phyloP scores from a whole-genome alignment of 2,888 invertebrate genomes.

The Xanthia togata region DNA sequence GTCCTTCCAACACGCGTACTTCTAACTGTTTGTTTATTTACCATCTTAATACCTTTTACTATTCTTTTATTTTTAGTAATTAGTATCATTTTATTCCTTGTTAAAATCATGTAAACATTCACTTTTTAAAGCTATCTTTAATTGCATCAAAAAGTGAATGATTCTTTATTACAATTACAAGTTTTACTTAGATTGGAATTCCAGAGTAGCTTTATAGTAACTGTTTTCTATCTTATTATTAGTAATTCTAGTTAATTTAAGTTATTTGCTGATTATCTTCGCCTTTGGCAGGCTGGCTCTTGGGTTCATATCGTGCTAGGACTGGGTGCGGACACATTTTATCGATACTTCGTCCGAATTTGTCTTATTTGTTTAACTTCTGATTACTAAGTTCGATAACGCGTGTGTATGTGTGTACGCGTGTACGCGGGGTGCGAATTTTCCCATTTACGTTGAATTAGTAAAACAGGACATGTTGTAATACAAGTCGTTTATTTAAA shows the following conservation, averaged over 20 bases:
- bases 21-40: slow-evolving; percentile 13
- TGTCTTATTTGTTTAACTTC: too few relatives aligned
- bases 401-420: neutral
- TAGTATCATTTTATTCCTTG: neutral
- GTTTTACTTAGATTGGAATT: neutral
- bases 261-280: neutral
- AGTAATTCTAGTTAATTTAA: slow-evolving; percentile 16
- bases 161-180: too few relatives aligned
- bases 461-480: neutral
- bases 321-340: neutral
- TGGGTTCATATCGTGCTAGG: slow-evolving; percentile 3
- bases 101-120: slow-evolving; percentile 1
- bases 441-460: neutral
- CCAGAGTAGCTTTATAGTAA: neutral
- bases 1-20: neutral
- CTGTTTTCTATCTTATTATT: neutral
- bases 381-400: neutral
- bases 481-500: neutral
- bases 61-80: neutral
- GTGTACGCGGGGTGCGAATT: neutral
- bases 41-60: neutral
- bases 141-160: slow-evolving; percentile 8
- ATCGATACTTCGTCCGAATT: neutral
- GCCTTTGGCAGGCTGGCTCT: slow-evolving; percentile 36
- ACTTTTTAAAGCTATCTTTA: too few relatives aligned